phyloP scores from a whole-genome alignment of 2,888 invertebrate species.

The Tromatobia lineatoria region DNA sequence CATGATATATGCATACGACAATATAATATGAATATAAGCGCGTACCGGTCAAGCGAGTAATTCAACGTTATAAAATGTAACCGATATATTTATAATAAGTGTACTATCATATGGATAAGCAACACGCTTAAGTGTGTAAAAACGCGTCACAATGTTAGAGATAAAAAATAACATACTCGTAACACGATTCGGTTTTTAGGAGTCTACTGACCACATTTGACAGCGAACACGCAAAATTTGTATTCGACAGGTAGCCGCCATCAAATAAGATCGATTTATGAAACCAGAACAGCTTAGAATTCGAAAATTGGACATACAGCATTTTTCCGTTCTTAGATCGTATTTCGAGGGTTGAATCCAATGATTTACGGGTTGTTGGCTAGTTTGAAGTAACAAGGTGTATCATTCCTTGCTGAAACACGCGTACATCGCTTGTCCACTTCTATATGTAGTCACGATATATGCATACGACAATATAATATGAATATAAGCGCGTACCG shows the following conservation, averaged over 20 bases:
- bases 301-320: not conserved
- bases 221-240: not conserved
- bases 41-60: slow-evolving; percentile 60
- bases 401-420: slow-evolving; percentile 1
- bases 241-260: not conserved
- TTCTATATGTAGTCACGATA: not conserved
- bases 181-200: no score
- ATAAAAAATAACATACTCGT: no score
- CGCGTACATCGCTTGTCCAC: not conserved
- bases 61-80: slow-evolving; percentile 57
- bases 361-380: not conserved
- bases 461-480: slow-evolving; percentile 25
- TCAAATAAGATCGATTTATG: slow-evolving; percentile 5
- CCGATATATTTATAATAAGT: slow-evolving; percentile 63
- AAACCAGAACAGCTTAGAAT: not conserved
- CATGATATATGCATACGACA: not conserved
- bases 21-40: slow-evolving; percentile 36
- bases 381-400: slow-evolving; percentile 6
- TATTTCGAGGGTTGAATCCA: slow-evolving; percentile 2
- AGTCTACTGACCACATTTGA: not conserved
- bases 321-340: not conserved
- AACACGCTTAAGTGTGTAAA: no score
- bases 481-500: slow-evolving; percentile 40
- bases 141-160: no score
- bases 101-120: no score